A percentile compares a stretch with the other conserved stretches of the same genome.
Conservation (phyloP, 1,140 invertebrate genomes). For the Caenorhabditis latens region DNA sequence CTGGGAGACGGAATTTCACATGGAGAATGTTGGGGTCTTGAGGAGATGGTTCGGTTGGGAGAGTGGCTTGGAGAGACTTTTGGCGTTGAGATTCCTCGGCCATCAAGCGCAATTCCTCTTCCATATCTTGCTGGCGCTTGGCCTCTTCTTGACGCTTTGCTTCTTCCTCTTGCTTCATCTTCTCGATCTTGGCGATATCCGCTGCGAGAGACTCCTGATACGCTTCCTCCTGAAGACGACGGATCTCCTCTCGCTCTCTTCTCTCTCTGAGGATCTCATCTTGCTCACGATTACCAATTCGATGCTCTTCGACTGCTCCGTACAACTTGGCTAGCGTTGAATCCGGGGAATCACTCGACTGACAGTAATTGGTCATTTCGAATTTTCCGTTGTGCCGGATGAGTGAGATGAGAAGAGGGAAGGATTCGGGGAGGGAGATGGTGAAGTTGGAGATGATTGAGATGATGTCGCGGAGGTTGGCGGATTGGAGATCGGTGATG, state of each 20-base stretch:
- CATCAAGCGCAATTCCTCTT: neutral
- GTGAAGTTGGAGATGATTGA: no score
- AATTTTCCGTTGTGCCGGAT: no score
- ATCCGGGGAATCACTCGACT: neutral
- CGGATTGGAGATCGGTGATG: neutral
- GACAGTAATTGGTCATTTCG: neutral
- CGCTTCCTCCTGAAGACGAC: neutral
- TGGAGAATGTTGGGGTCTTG: neutral
- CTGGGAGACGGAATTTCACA: slow-evolving; percentile 52
- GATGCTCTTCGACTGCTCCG: neutral
- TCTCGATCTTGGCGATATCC: slow-evolving; percentile 17
- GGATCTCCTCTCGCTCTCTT: slow-evolving; percentile 31
- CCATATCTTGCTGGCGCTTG: neutral
- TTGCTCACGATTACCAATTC: neutral
- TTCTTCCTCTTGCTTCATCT: slow-evolving; percentile 45
- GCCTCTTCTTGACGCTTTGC: neutral
- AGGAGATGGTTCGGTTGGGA: neutral
- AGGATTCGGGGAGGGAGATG: no score
- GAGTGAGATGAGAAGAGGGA: no score
- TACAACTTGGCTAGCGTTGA: neutral
- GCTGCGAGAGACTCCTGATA: slow-evolving; percentile 16
- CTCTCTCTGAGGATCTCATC: neutral
- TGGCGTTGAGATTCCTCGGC: neutral
- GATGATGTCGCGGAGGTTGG: neutral
- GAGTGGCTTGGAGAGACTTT: neutral